phyloP scores from a whole-genome alignment of 2,113 vertebrate genomes.

The Petroica traversi region DNA sequence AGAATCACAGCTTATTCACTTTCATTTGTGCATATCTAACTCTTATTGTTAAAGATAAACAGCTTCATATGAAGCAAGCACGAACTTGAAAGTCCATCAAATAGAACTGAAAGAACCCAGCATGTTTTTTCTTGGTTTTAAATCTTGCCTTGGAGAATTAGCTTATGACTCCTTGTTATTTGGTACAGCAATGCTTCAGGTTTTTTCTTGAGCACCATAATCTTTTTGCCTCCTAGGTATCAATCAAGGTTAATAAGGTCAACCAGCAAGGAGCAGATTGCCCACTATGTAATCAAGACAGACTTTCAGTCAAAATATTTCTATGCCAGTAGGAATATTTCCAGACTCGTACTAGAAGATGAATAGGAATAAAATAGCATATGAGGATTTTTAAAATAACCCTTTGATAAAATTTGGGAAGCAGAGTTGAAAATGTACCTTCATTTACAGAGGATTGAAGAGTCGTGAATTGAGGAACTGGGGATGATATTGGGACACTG shows the following conservation, averaged over 20 bases:
- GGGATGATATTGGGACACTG: not conserved
- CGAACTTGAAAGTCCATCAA: not conserved
- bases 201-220: not conserved
- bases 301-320: not conserved
- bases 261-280: not conserved
- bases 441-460: not conserved
- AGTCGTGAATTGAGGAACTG: not conserved
- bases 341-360: not conserved
- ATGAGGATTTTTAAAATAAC: not conserved
- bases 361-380: not conserved
- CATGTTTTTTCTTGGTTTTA: not conserved
- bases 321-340: not conserved
- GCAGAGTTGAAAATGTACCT: not conserved
- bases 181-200: not conserved
- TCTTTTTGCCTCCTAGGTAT: not conserved
- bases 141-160: not conserved
- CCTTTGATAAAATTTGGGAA: not conserved
- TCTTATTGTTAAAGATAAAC: not conserved
- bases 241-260: not conserved
- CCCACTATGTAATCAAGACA: not conserved
- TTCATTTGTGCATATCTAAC: not conserved
- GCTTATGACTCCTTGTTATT: not conserved
- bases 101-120: not conserved
- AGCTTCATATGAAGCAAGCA: not conserved
- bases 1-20: not conserved